A percentile compares a stretch with the other conserved stretches of the same genome.
phyloP scores from a whole-genome alignment of 2,888 invertebrate genomes.

The Dyspetes luteomarginatus region DNA sequence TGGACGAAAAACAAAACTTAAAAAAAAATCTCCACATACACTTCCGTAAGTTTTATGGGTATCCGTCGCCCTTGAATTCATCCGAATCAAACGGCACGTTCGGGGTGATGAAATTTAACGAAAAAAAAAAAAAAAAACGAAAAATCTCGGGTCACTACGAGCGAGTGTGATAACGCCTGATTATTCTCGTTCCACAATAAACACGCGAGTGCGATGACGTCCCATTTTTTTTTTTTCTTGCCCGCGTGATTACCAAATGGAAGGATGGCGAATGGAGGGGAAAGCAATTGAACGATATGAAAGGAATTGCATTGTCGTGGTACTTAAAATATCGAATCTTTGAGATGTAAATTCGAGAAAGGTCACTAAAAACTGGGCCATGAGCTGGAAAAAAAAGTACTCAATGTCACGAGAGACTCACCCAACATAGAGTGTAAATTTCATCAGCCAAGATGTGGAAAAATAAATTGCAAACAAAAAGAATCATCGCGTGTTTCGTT shows the following conservation, averaged over 20 bases:
- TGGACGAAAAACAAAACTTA: too few species aligned
- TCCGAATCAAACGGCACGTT: neutral
- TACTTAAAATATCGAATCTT: neutral
- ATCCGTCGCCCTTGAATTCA: too few species aligned
- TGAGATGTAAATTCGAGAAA: too few species aligned
- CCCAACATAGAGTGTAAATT: slow-evolving; percentile 55
- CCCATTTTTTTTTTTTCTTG: neutral
- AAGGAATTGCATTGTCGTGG: neutral
- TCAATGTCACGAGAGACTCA: slow-evolving; percentile 24
- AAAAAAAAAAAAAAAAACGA: neutral
- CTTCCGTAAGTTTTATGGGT: too few species aligned
- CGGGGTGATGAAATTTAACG: neutral
- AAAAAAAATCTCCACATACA: too few species aligned
- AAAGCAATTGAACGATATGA: neutral
- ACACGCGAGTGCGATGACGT: neutral
- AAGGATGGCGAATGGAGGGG: neutral
- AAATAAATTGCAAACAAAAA: slow-evolving; percentile 12
- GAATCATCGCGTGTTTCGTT: slow-evolving; percentile 3
- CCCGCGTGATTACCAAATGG: neutral
- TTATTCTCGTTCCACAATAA: neutral
- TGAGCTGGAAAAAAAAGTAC: neutral
- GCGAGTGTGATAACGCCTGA: neutral
- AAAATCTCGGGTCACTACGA: neutral
- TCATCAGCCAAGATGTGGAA: slow-evolving; percentile 60
- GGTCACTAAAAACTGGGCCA: slow-evolving; percentile 4